Base-by-base conservation (phyloP, 1,140 invertebrate genomes). In the Drosophila setifemur region DNA sequence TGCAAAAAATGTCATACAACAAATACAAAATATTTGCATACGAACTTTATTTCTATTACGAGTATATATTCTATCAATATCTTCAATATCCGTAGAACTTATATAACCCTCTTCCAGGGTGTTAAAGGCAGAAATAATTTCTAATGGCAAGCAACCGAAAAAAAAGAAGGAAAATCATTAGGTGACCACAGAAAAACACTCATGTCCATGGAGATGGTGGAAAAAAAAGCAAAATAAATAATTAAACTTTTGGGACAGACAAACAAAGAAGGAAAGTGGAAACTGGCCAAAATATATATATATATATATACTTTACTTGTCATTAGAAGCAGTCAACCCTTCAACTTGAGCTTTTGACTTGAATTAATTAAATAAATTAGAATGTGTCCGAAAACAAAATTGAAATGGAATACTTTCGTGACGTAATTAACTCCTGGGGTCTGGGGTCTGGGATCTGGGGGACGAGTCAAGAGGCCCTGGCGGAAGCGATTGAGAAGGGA, bases 311-410 rank as follows among this genome's bases (percentile, higher is more conserved):
- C 45, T 47, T 53, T 52, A 16, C 35, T 72, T 70, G 57, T 54
- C 72, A 45, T 47, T 61, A 33, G 12, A 40, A 14, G 35, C 43
- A 72, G 33, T 31, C 50, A 54, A 54, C 52, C 60, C 68, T 73
- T 54, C 19, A 6, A 2, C 1, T 2, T 18, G 7, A 21, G 23
- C 14, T 14, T n/a, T n/a, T 9, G 63, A 33, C 37, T 31, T 37
- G 54, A 37, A 79, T 71, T 79, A 85, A 85, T 85, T 75, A 79
- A 72, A 85, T 79, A 75, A 85, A 85, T 86, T 83, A 86, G 63
- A 86, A 75, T 83, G 70, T 58, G 54, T 45, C 58, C 57, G 55
- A 55, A 63, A 58, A 50, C 42, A 63, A 74, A 83, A 69, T 75
- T 74, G 71, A 60, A 58, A 72, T 85, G 50, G 52, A 85, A 79